Conservation (phyloP, 2,888 invertebrate genomes). For the Petrolisthes cinctipes region DNA sequence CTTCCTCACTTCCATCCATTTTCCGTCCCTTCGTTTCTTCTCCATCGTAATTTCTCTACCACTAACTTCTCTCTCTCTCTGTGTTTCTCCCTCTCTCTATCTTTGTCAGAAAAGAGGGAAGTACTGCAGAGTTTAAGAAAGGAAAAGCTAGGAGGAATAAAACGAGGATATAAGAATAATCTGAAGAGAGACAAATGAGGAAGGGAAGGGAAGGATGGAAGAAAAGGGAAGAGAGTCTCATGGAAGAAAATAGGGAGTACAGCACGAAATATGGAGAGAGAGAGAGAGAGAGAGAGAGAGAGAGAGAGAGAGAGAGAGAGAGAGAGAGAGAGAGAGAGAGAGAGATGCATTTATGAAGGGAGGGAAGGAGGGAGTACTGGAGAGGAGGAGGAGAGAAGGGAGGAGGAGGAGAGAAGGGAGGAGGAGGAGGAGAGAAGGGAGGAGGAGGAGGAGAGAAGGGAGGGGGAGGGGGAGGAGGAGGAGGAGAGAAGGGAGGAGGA, state of each 20-base stretch:
- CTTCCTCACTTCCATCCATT: no score
- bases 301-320: slow-evolving; percentile 25
- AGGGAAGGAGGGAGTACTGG: not conserved
- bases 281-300: slow-evolving; percentile 26
- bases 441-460: not conserved
- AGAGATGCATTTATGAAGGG: not conserved
- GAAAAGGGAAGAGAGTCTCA: not conserved
- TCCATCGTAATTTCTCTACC: no score
- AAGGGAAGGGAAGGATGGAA: not conserved
- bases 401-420: not conserved
- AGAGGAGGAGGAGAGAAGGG: not conserved
- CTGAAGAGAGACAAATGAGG: not conserved
- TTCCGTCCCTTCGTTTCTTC: no score
- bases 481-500: not conserved
- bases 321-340: slow-evolving; percentile 26
- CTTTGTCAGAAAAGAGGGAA: no score
- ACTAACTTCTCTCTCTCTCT: no score
- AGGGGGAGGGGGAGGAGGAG: not conserved
- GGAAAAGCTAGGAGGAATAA: no score
- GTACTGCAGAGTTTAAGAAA: no score
- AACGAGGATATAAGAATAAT: no score
- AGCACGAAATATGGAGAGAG: not conserved
- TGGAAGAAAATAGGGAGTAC: not conserved
- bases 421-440: not conserved
- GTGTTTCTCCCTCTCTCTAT: no score